Base-by-base conservation (phyloP, 2,797 vertebrate species). In the Dendrocincla tyrannina region DNA sequence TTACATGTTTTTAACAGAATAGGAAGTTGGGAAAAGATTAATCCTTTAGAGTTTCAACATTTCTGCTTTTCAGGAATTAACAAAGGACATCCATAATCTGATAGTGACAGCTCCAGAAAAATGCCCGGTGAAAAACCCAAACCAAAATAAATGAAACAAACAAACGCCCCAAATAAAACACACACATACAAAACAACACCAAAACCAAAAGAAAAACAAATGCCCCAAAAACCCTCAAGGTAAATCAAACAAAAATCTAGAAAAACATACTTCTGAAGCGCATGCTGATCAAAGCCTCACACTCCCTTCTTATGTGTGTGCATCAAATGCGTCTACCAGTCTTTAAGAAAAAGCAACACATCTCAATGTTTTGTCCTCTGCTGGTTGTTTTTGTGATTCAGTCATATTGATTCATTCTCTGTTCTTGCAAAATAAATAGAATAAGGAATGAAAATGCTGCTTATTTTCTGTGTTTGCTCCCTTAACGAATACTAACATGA, bases 61-160 rank as follows among this genome's bases (percentile, higher is more conserved):
- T 78, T 58, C 27, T 72, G 44, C 62, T 93, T 96, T 84, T 74
- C 30, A 93, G 88, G 72, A 96, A 94, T 76, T 81, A 39, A 83
- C 25, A 9, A 55, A 69, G 6, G 10, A 66, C 30, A 9, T 33
- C 14, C 39, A 55, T 59, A 56, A 81, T 33, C 35, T 22, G 39
- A 30, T 42, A 84, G 28, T 37, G 28, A 88, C 28, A 56, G 17
- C 25, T 66, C 52, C 63, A 79, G 66, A 52, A 49, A 76, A 68
- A 86, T 30, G 33, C 16, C 41, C 17, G 63, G 47, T 35, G 24
- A 66, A 56, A 69, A 78, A 90, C 5, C 2, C 24, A 62, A 80
- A 78, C 10, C 23, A n/a, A 59, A 91, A 60, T 28, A 85, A 73
- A 60, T 9, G 2, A 59, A 59, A 67, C 11, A 55, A 59, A 60